A percentile compares a stretch with the other conserved stretches of the same genome.
Evolutionary conservation across 2,888 invertebrate genomes (phyloP).

Genomic region (Sinohyriopsis cumingii): DNA sequence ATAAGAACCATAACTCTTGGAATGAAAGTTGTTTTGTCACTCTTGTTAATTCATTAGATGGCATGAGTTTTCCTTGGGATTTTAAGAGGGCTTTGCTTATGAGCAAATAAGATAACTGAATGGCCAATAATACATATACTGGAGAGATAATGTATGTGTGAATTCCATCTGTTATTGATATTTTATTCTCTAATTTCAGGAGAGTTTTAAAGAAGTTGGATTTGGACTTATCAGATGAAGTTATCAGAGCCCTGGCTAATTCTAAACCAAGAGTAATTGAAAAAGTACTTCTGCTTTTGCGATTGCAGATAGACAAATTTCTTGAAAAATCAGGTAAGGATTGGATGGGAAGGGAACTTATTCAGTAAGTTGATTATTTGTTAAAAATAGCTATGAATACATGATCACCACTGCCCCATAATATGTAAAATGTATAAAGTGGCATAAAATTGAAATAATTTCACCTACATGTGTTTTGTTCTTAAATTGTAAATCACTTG

Average conservation of each 20-base stretch:
- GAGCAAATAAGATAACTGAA: too few species aligned
- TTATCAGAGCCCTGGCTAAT: conserved; percentile 52
- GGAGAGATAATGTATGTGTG: neutral
- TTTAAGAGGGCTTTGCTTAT: too few species aligned
- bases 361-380: conserved; percentile 19
- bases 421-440: conserved; percentile 18
- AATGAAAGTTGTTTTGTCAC: too few species aligned
- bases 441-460: neutral
- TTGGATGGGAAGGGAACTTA: conserved; percentile 30
- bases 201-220: conserved; percentile 49
- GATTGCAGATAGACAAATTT: conserved; percentile 55
- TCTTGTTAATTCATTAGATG: too few species aligned
- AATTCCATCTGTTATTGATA: neutral
- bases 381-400: conserved; percentile 30
- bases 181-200: conserved; percentile 35
- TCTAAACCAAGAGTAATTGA: conserved; percentile 55
- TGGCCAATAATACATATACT: neutral
- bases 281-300: conserved; percentile 55
- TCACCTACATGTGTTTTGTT: too few species aligned
- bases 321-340: conserved; percentile 53
- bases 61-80: too few species aligned
- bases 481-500: too few species aligned
- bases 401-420: conserved; percentile 25
- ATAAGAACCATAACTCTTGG: too few species aligned
- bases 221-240: conserved; percentile 59